Evolutionary conservation across 2,113 vertebrate species (phyloP), one percentile per base, ranked within the genome.

Genomic region (Rissa tridactyla): DNA sequence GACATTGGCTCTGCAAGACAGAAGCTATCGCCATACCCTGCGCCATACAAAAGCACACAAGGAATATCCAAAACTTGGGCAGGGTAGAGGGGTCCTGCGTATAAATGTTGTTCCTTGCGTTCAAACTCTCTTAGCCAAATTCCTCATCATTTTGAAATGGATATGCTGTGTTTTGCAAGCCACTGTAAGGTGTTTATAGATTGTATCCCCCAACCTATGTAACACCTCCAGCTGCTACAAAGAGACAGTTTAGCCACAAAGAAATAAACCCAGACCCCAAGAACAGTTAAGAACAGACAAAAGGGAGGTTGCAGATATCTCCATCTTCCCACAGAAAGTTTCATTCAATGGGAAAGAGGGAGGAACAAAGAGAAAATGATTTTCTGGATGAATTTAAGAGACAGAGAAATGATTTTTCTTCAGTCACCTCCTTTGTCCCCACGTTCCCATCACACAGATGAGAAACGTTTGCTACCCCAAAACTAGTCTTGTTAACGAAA

Each of bases 51-150:
- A 82, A 68, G 65, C 62, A 69, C 7, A n/a, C 20, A 36, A 60
- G 29, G 11, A 60, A 54, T 40, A 86, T 25, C 66, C 40, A 57
- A 49, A 88, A 73, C 42, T 4, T 40, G 23, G 42, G 42, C 38
- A 49, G 5, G 13, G 38, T 44, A 36, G 16, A 19, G 11, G 7
- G 13, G 17, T 60, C 32, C 68, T 57, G 25, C 0, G 0, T 68
- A 30, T 13, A 62, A 54, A 61, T 0, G 0, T 17, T 47, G 32
- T 4, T 58, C 51, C 62, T 70, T 38, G 51, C 1, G 3, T 75
- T 65, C n/a, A 21, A 69, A 55, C 51, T 42, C 65, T 38, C 47
- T 29, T 10, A 52, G 46, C 49, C 49, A 25, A 92, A 92, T 82
- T 78, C 25, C n/a, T 80, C 6, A 2, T 32, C 4, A 7, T 70